Evolutionary conservation across 2,113 vertebrate genomes (phyloP), one percentile per base, ranked within the genome.

Genomic region (Hippocampus barbouri): DNA sequence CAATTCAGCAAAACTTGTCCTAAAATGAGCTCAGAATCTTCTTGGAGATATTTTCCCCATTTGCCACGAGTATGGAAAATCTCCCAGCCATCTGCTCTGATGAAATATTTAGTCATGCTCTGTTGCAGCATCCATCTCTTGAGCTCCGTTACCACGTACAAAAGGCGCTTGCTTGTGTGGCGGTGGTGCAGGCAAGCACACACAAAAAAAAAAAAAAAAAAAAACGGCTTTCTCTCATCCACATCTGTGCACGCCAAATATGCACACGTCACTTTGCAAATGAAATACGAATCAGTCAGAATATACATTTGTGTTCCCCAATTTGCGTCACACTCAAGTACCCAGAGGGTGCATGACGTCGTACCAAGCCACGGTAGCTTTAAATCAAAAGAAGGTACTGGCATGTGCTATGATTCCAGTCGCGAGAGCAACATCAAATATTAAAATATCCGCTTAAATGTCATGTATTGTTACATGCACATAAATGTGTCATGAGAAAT

Each of bases 21-120:
- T 27, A 56, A 71, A 76, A 23, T 59, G 66, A 76, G 66, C 67
- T 70, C 61, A 27, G 23, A 66, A 62, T 71, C 16, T 45, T 38
- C 20, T 66, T 47, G 43, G 69, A 45, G 59, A 71, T 73, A 66
- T 70, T 71, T 20, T 56, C 69, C 34, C 53, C 53, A 56, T 77
- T 70, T 75, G n/a, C 61, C 67, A 69, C 38, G 23, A 74, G 71
- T 45, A 72, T 70, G 70, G 77, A 72, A 75, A 85, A 79, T 76
- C 75, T 84, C 66, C 47, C 57, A 43, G 71, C 83, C 85, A 87
- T 87, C 82, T 84, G 81, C 74, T 82, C 74, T 66, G 66, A 73
- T 90, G 56, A 85, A 87, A 86, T 87, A 86, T 85, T 90, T 73
- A 86, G 75, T 77, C 78, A 72, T 79, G 73, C 71, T 82, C 70